phyloP scores from a whole-genome alignment of 1,140 invertebrate genomes.

The Hycleus cichorii region DNA sequence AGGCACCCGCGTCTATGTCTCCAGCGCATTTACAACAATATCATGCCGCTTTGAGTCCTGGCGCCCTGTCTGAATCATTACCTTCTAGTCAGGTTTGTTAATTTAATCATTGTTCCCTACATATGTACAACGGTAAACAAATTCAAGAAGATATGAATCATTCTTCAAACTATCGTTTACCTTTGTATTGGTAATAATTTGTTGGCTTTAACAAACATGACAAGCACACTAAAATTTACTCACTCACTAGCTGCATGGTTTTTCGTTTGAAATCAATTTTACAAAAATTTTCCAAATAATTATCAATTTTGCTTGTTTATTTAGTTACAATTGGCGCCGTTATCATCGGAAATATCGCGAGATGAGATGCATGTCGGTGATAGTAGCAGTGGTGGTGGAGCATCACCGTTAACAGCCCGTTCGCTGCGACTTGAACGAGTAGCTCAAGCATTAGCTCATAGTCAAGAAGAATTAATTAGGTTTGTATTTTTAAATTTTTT shows the following conservation, averaged over 20 bases:
- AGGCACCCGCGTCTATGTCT: conserved; percentile 85
- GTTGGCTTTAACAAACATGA: conserved; percentile 28
- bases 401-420: conserved; percentile 76
- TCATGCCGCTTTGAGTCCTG: conserved; percentile 57
- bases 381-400: conserved; percentile 62
- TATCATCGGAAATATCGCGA: conserved; percentile 52
- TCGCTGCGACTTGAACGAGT: conserved; percentile 79
- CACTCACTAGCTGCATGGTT: conserved; percentile 26
- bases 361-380: conserved; percentile 65
- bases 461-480: conserved; percentile 76
- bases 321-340: conserved; percentile 60
- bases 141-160: neutral
- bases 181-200: conserved; percentile 16
- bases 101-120: conserved; percentile 9
- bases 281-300: neutral
- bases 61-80: conserved; percentile 65
- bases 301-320: conserved; percentile 5
- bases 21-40: conserved; percentile 77
- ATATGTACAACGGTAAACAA: conserved; percentile 12
- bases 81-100: conserved; percentile 69
- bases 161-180: conserved; percentile 1
- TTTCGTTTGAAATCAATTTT: neutral
- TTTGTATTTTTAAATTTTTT: conserved; percentile 29
- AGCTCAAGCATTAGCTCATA: conserved; percentile 77
- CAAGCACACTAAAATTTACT: conserved; percentile 18